Evolutionary conservation across 1,140 invertebrate genomes (phyloP).

Genomic region (Trichonephila clavipes): DNA sequence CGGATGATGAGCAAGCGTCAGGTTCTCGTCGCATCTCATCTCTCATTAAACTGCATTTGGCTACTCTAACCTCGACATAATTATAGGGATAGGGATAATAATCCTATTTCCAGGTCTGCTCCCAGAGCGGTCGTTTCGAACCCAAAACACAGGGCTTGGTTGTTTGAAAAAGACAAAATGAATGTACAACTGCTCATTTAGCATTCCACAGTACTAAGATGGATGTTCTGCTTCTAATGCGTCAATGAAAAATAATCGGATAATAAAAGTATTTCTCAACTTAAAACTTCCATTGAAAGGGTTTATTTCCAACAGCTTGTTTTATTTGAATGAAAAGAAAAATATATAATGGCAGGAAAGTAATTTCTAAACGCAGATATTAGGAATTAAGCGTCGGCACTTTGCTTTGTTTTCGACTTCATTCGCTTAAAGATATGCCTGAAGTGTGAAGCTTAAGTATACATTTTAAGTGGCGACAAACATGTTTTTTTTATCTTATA

Average conservation of each 20-base stretch:
- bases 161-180: constrained; percentile 11
- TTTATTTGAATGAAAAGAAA: background rate
- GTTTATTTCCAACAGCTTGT: background rate
- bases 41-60: constrained; percentile 70
- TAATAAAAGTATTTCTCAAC: constrained; percentile 34
- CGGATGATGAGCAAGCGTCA: constrained; percentile 50
- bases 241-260: constrained; percentile 45
- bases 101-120: constrained; percentile 74
- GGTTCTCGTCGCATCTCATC: constrained; percentile 62
- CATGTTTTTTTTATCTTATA: no score
- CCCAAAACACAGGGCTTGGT: constrained; percentile 7
- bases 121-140: no score
- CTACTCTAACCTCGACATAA: constrained; percentile 69
- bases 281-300: constrained; percentile 52
- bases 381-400: background rate
- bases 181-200: constrained; percentile 53
- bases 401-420: no score
- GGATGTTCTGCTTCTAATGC: constrained; percentile 47
- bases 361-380: background rate
- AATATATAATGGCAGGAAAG: background rate
- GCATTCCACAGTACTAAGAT: constrained; percentile 27
- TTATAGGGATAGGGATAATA: constrained; percentile 74
- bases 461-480: no score
- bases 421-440: no score
- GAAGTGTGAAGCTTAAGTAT: no score